Conservation (phyloP, 2,113 vertebrate genomes). For the Notothenia coriiceps region DNA sequence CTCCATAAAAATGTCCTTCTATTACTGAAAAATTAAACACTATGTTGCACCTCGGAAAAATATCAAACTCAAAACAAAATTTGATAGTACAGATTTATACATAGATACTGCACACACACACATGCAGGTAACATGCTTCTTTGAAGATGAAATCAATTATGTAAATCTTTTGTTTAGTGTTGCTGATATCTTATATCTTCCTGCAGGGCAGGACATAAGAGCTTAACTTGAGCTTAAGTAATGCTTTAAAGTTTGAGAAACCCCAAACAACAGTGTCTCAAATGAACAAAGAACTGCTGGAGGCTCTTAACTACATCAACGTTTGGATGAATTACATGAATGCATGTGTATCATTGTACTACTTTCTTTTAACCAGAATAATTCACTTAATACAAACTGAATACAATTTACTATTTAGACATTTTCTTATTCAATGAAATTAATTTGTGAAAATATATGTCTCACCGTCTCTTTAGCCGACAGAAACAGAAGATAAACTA, state of each 20-base stretch:
- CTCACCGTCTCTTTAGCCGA: neutral
- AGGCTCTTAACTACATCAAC: neutral
- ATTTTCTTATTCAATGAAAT: neutral
- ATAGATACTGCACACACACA: neutral
- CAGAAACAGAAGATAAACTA: neutral
- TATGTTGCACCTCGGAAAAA: neutral
- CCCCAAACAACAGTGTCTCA: conserved; percentile 8
- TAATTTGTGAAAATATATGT: conserved; percentile 9
- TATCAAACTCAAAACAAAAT: neutral
- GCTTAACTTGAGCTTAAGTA: conserved; percentile 18
- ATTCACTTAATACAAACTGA: no score
- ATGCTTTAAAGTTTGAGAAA: conserved; percentile 7
- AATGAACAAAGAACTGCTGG: neutral
- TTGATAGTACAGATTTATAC: neutral
- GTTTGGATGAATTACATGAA: no score
- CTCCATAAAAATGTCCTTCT: neutral
- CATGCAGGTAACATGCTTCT: neutral
- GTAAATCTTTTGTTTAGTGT: conserved; percentile 26
- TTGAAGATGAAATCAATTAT: conserved; percentile 14
- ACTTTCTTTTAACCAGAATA: no score
- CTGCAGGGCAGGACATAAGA: conserved; percentile 42
- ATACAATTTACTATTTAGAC: neutral
- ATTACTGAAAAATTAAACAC: neutral
- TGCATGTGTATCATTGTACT: no score
- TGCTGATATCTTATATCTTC: conserved; percentile 36